A percentile compares a stretch with the other conserved stretches of the same genome.
These are phyloP conservation scores for Theocolax elegans DNA, from an alignment of 1,140 invertebrate genomes.

Conservation along the genomic window DNA sequence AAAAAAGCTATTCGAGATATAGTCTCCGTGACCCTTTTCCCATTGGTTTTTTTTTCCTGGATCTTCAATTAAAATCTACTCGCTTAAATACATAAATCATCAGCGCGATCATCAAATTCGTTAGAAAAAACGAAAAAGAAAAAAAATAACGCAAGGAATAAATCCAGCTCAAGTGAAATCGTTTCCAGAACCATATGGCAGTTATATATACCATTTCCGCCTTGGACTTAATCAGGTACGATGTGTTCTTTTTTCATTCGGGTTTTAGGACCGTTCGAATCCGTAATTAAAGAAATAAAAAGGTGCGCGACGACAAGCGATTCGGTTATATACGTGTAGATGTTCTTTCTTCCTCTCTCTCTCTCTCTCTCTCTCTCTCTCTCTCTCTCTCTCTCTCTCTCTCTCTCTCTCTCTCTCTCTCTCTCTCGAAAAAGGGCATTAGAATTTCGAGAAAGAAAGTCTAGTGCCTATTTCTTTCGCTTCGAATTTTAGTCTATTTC, in stretches of 20 bases:
- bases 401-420: no score
- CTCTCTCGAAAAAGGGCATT: no score
- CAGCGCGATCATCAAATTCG: neutral
- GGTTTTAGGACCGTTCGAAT: neutral
- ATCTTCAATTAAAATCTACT: constrained; percentile 13
- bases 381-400: no score
- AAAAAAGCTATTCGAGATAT: constrained; percentile 3
- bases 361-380: no score
- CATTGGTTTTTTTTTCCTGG: neutral
- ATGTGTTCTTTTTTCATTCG: neutral
- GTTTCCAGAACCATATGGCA: neutral
- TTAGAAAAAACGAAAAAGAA: neutral
- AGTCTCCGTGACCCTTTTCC: neutral
- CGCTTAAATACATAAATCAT: constrained; percentile 9
- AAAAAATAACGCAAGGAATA: neutral
- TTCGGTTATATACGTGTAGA: no score
- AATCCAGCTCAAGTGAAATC: neutral
- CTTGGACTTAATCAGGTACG: neutral
- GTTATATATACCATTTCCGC: constrained; percentile 16
- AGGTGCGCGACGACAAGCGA: no score
- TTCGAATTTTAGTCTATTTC: neutral
- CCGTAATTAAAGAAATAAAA: constrained; percentile 16
- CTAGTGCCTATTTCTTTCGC: neutral
- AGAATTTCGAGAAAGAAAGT: constrained; percentile 18
- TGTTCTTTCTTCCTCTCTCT: no score